These are phyloP conservation scores for Carcina quercana DNA, from an alignment of 2,888 invertebrate species.

Conservation along the genomic window DNA sequence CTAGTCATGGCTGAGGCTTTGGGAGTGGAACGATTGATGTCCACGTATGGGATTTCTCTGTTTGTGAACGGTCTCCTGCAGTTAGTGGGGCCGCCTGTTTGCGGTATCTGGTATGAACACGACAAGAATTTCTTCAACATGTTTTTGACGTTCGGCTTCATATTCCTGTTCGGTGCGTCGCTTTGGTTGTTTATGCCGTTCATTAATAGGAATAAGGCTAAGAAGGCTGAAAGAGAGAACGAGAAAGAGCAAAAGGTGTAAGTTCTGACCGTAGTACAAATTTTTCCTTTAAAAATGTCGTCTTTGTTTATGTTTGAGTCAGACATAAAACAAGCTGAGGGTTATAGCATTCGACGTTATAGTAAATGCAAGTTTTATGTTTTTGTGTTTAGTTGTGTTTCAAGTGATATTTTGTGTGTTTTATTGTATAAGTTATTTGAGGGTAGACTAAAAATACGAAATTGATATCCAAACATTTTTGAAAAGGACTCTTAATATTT, in stretches of 20 bases:
- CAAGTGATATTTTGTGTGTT: too few relatives aligned
- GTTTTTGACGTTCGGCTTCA: conserved; percentile 83
- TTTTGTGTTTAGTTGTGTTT: too few relatives aligned
- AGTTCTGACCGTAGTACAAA: neutral
- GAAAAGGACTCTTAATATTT: too few relatives aligned
- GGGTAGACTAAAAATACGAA: too few relatives aligned
- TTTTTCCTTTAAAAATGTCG: too few relatives aligned
- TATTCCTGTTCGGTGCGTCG: conserved; percentile 81
- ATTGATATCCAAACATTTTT: too few relatives aligned
- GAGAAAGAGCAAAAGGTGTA: conserved; percentile 25
- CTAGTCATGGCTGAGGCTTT: conserved; percentile 91
- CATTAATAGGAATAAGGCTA: conserved; percentile 64
- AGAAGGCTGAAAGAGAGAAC: conserved; percentile 23
- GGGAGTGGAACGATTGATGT: conserved; percentile 87
- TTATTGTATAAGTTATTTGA: too few relatives aligned
- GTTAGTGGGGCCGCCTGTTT: conserved; percentile 86
- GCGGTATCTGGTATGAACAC: conserved; percentile 81
- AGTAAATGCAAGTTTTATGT: too few relatives aligned
- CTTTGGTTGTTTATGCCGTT: conserved; percentile 87
- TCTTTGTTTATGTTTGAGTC: too few relatives aligned
- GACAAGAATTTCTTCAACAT: conserved; percentile 79
- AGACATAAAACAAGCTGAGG: too few relatives aligned
- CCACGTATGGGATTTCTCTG: conserved; percentile 89
- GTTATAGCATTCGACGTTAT: too few relatives aligned
- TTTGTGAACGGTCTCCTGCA: conserved; percentile 90